Evolutionary conservation across 2,113 vertebrate species (phyloP), one percentile per base, ranked within the genome.

Genomic region (Psilopogon haemacephalus): DNA sequence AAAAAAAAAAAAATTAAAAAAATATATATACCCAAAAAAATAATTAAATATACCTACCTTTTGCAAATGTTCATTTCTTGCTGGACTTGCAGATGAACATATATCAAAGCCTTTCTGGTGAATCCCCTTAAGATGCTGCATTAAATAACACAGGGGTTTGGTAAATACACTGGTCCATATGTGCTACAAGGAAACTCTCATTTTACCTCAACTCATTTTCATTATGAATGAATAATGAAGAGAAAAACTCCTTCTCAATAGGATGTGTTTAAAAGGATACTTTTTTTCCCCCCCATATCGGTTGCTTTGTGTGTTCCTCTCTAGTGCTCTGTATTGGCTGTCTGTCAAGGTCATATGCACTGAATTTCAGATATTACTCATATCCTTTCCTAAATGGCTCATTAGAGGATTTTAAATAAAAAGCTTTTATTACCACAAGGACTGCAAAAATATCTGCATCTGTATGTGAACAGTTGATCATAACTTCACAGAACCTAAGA

Each of bases 351-450:
- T 95, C 70, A 89, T 93, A 83, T 27, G 79, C 88, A 81, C 32
- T 55, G 62, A 90, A 75, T 95, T 94, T 97, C 82, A 93, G 54
- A 64, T 92, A 94, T 95, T 96, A 95, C 33, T 87, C 69, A 77
- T 80, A 95, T 95, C 37, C 65, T 78, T 87, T 77, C 93, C 87
- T 95, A 94, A 94, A 94, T 90, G 64, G 30, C 67, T 96, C 92
- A 95, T 96, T 96, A 94, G 89, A 80, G 78, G 44, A 37, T 96
- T 95, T 97, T 83, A 88, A 85, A 93, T 59, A 83, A 76, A 76
- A 87, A 87, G 32, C 27, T 89, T 78, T 90, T 86, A 90, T 90
- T 95, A 75, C 35, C 52, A 92, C 30, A 84, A 75, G 52, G 44
- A 44, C 54, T 88, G 44, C 70, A 89, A 83, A 62, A 95, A 75